Base-by-base conservation (phyloP, 2,797 vertebrate genomes). In the Miopithecus talapoin region DNA sequence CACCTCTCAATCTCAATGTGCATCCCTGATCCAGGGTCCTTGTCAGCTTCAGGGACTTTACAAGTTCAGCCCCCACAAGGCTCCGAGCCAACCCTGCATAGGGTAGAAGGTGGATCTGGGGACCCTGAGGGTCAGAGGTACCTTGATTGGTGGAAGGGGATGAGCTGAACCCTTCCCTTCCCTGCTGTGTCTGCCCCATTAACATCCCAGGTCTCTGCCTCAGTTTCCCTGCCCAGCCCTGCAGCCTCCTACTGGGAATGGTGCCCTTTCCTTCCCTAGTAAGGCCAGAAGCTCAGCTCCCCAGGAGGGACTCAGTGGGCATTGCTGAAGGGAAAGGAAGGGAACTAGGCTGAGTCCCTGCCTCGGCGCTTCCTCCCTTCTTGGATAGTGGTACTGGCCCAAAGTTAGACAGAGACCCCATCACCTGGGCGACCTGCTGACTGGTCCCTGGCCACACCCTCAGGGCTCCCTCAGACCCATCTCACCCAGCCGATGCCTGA, bases 151-250 rank as follows among this genome's bases (percentile, higher is more conserved):
- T 10, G 78, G 8, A 28, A 4, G 4, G 39, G 8, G 4, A 7
- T 13, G 26, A 22, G 50, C n/a, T 3, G 2, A 79, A 43, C 43
- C 16, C 16, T 61, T 84, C 41, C 70, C 21, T 48, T 30, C 48
- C 83, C 50, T 4, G 0, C 1, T 21, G 16, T 21, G 39, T 12
- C 8, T 0, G 7, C 43, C 55, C 55, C 11, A 0, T 16, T 26
- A 9, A 10, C 28, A 2, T 13, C 26, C n/a, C 26, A 1, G 43
- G 13, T 8, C 36, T 61, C 74, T n/a, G 13, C 43, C 84, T 78
- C 17, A 5, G 33, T 21, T 21, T 28, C 61, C 81, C 59, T 53
- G 2, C 26, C 17, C 50, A 55, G n/a, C 19, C 5, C 7, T 1
- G 48, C 75, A 79, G 43, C n/a, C 22, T 30, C 64, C 75, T 50